Evolutionary conservation across 1,140 invertebrate genomes (phyloP), one percentile per base, ranked within the genome.

Genomic region (Drosophila santomea): DNA sequence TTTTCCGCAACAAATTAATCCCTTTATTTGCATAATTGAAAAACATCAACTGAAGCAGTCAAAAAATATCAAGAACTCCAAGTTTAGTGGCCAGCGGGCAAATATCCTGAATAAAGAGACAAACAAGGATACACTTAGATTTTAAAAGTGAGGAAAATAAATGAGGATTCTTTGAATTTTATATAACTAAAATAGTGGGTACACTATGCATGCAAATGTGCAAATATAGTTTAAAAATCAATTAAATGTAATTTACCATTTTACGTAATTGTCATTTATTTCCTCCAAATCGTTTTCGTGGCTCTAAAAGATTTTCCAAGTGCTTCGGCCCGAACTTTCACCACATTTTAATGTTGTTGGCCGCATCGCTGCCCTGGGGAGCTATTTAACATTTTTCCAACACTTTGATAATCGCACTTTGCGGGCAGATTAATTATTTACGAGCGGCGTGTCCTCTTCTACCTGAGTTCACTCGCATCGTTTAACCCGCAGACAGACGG

Each of bases 331-430:
- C 39, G 51, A 67, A 88, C 67, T 89, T 85, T 89, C 85, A 77
- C 77, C 84, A 89, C 84, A 88, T 89, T 88, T 88, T 88, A 89
- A 80, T 88, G 84, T 59, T 57, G 48, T 36, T 48, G 54, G 52
- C 56, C 39, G 39, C 56, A 35, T 58, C 64, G 11, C 48, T 54
- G 84, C 84, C 84, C 80, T 82, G 59, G 84, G 84, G 84, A 84
- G 84, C 84, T 89, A 89, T 89, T 89, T 89, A 89, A 89, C 85
- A 89, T 89, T 89, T 89, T 89, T 89, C 84, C 84, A 89, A 89
- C 84, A 89, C 84, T 89, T 89, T 89, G 85, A 89, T 89, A 89
- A 89, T 89, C 84, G 84, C 84, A 89, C 85, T 89, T 89, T 89
- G 84, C 60, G 84, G 84, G 77, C 84, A 89, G 84, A 89, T 88